Conservation (phyloP, 2,888 invertebrate species). For the Synanthedon myopaeformis region DNA sequence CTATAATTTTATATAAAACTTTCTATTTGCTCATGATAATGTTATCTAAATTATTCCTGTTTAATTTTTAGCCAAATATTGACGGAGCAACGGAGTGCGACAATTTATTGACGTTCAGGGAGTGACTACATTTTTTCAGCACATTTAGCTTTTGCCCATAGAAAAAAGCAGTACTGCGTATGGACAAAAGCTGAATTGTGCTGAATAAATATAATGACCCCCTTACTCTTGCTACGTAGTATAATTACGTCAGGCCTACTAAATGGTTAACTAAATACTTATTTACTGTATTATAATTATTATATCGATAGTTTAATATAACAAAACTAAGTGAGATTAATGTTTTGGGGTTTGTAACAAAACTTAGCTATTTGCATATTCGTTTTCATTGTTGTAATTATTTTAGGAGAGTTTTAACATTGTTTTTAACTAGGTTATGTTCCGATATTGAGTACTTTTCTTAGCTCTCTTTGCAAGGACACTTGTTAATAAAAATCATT, state of each 20-base stretch:
- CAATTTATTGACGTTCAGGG: neutral
- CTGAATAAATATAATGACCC: too few species aligned
- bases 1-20: conserved; percentile 46
- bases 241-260: too few species aligned
- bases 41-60: conserved; percentile 53
- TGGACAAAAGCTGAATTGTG: too few species aligned
- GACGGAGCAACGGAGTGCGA: conserved; percentile 12
- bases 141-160: too few species aligned
- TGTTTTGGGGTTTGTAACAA: conserved; percentile 46
- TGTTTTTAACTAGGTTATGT: conserved; percentile 53
- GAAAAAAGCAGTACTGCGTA: too few species aligned
- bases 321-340: conserved; percentile 65
- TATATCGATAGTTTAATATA: conserved; percentile 35
- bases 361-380: conserved; percentile 41
- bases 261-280: too few species aligned
- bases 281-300: conserved; percentile 18
- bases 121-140: too few species aligned
- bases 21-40: conserved; percentile 56
- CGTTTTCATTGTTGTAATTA: conserved; percentile 65
- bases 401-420: conserved; percentile 67
- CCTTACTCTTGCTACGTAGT: too few species aligned
- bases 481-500: conserved; percentile 3
- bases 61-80: conserved; percentile 47
- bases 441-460: conserved; percentile 25
- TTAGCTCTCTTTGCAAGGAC: conserved; percentile 32